Evolutionary conservation across 1,140 invertebrate species (phyloP), one percentile per base, ranked within the genome.

Genomic region (Bactericera cockerelli): DNA sequence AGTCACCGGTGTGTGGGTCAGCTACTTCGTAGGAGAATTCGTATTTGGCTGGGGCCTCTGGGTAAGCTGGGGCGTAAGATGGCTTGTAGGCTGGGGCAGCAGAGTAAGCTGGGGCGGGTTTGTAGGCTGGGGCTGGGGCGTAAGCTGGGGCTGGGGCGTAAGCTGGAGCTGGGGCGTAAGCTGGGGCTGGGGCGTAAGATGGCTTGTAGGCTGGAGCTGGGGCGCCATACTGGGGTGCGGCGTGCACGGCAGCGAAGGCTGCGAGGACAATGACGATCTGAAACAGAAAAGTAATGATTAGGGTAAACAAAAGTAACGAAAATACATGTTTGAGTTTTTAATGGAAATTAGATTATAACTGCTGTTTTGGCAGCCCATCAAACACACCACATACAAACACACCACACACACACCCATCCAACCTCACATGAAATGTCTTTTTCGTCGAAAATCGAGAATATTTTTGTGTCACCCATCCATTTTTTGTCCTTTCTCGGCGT

Each of bases 111-210:
- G n/a, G 22, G n/a, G 4, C 8, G n/a, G n/a, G n/a, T n/a, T n/a
- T n/a, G n/a, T n/a, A n/a, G 19, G 42, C 4, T 6, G 6, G 19
- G n/a, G 42, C 42, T 49, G 58, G 61, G 8, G 36, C 22, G 38
- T 57, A 57, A 13, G 59, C 62, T 42, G 59, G 75, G 2, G 31
- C 68, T 70, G 58, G 64, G 65, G 66, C 73, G 72, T 4, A 49
- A 53, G 71, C 65, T 4, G 74, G 70, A 33, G 75, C 77, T 24
- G 75, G 69, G 65, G 78, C 77, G 1, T 75, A 76, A 8, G 79
- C 76, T 1, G 80, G 74, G 1, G 78, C 79, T 26, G 59, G 59
- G 6, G 54, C 55, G 54, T 60, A 60, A n/a, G n/a, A n/a, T n/a
- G n/a, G n/a, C n/a, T n/a, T n/a, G n/a, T n/a, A n/a, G n/a, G n/a